Evolutionary conservation across 2,113 vertebrate species (phyloP).

Genomic region (Sander lucioperca): DNA sequence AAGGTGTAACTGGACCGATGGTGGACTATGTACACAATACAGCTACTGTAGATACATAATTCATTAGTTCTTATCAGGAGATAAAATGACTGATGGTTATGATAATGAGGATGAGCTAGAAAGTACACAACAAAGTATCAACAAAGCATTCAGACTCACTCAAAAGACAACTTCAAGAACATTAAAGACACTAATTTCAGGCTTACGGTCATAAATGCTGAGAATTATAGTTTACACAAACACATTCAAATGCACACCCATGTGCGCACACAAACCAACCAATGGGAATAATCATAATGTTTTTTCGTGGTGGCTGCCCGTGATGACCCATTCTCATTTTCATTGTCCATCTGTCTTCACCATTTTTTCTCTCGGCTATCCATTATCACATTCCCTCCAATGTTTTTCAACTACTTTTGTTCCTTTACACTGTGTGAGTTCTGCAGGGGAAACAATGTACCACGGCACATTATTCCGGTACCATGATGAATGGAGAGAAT

Average conservation of each 20-base stretch:
- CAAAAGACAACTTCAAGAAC: not conserved
- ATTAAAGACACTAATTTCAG: not conserved
- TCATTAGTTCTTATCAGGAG: not conserved
- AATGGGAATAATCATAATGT: constrained; percentile 22
- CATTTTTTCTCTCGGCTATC: constrained; percentile 29
- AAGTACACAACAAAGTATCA: not conserved
- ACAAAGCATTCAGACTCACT: not conserved
- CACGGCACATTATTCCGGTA: constrained; percentile 65
- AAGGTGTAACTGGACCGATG: not conserved
- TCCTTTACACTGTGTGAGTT: constrained; percentile 51
- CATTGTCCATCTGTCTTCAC: constrained; percentile 26
- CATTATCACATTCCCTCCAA: constrained; percentile 33
- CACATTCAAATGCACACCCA: not conserved
- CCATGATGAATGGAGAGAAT: constrained; percentile 76
- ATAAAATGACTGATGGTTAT: not conserved
- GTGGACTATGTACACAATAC: not conserved
- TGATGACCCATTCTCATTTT: constrained; percentile 28
- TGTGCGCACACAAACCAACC: not conserved
- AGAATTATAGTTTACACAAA: not conserved
- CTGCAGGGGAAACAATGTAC: constrained; percentile 66
- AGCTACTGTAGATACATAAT: not conserved
- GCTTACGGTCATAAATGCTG: not conserved
- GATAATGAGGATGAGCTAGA: not conserved
- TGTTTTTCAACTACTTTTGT: constrained; percentile 42
- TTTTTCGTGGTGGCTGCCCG: not conserved